These are phyloP conservation scores for Erebia aethiops DNA, from an alignment of 2,888 invertebrate genomes.

Conservation along the genomic window DNA sequence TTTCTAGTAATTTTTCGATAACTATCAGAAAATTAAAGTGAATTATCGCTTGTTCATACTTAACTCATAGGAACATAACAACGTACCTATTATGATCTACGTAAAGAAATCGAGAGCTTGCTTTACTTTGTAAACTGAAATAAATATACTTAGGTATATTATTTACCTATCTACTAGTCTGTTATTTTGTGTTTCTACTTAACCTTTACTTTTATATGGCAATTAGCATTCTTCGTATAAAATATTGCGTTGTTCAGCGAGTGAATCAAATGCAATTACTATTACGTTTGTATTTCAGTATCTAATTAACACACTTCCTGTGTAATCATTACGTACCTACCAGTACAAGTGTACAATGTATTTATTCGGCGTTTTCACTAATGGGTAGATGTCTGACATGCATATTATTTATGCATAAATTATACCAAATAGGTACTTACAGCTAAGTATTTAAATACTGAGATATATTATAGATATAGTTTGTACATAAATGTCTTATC, in stretches of 20 bases:
- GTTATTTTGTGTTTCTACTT: neutral
- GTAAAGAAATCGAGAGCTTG: neutral
- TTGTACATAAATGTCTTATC: no score
- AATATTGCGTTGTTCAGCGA: slow-evolving; percentile 27
- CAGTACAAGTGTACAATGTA: slow-evolving; percentile 26
- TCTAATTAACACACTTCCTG: slow-evolving; percentile 63
- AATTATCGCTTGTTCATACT: slow-evolving; percentile 12
- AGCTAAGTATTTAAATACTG: no score
- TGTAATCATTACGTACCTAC: slow-evolving; percentile 50
- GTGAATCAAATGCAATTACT: slow-evolving; percentile 36
- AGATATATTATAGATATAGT: no score
- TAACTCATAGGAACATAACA: neutral
- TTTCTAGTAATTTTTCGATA: slow-evolving; percentile 31
- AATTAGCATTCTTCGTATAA: slow-evolving; percentile 29
- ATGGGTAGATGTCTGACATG: neutral
- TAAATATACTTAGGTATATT: neutral
- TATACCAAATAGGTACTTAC: no score
- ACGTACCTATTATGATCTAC: neutral
- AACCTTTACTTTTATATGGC: slow-evolving; percentile 22
- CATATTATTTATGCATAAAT: no score
- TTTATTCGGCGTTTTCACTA: neutral
- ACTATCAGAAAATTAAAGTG: slow-evolving; percentile 21
- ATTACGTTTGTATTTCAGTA: slow-evolving; percentile 57
- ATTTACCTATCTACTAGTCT: neutral
- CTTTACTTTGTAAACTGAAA: neutral